Percentiles rank a stretch among this genome's conserved stretches.
These are phyloP conservation scores for Rhizoglyphus robini DNA, from an alignment of 1,140 invertebrate genomes.

Conservation along the genomic window DNA sequence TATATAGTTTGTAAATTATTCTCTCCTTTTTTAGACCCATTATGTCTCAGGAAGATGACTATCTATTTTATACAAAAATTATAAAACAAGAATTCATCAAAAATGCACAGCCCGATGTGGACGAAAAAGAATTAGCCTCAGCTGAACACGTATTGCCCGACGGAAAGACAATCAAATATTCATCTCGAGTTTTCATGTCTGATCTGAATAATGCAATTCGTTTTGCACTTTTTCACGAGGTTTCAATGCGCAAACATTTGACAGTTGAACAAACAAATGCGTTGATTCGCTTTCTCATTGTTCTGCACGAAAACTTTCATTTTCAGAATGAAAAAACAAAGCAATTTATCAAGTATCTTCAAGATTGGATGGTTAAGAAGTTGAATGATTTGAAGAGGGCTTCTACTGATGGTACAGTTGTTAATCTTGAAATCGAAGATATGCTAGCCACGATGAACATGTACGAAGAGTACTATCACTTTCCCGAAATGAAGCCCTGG, in stretches of 20 bases:
- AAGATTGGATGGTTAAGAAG: conserved; percentile 7
- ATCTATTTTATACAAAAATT: not conserved
- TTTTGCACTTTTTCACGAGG: conserved; percentile 64
- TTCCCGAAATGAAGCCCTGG: conserved; percentile 41
- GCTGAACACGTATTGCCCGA: not conserved
- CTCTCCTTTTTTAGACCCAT: not conserved
- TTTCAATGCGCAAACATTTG: conserved; percentile 52
- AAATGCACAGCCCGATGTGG: not conserved
- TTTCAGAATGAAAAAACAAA: conserved; percentile 29
- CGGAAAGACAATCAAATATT: not conserved
- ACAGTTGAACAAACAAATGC: conserved; percentile 51
- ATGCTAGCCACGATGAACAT: conserved; percentile 14
- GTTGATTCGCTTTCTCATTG: conserved; percentile 52
- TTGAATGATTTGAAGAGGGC: not conserved
- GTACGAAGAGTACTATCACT: conserved; percentile 18
- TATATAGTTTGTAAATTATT: not conserved
- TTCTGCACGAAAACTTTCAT: conserved; percentile 58
- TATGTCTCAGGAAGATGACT: not conserved
- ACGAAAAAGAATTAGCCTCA: not conserved
- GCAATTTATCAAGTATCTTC: conserved; percentile 9
- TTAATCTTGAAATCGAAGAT: not conserved
- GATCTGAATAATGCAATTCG: conserved; percentile 70
- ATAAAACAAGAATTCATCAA: conserved; percentile 13
- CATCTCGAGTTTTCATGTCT: conserved; percentile 45
- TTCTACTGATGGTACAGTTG: not conserved